A percentile compares a stretch with the other conserved stretches of the same genome.
Conservation (phyloP, 2,888 invertebrate species). For the Pollenia labialis region DNA sequence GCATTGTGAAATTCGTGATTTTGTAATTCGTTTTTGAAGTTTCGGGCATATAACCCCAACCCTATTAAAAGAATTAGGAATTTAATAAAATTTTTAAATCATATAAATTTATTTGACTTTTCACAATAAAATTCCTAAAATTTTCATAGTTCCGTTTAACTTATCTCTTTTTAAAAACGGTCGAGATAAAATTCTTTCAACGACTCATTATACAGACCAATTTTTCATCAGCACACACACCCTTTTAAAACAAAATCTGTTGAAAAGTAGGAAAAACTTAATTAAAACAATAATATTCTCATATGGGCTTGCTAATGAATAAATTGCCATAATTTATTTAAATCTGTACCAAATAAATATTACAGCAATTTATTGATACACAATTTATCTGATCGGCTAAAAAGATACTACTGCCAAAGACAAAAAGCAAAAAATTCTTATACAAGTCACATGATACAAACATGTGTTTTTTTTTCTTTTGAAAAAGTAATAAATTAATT, state of each 20-base stretch:
- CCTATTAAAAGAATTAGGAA: too few relatives aligned
- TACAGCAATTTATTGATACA: slow-evolving; percentile 56
- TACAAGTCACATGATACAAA: slow-evolving; percentile 18
- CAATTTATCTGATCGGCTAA: slow-evolving; percentile 8
- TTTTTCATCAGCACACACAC: background rate
- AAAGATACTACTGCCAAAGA: slow-evolving; percentile 27
- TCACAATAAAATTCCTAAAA: too few relatives aligned
- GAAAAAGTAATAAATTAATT: slow-evolving; percentile 66
- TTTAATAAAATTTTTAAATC: too few relatives aligned
- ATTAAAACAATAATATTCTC: slow-evolving; percentile 4
- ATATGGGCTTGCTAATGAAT: slow-evolving; percentile 41
- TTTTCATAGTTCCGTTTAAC: too few relatives aligned
- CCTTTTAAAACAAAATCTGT: background rate
- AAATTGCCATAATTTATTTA: slow-evolving; percentile 60
- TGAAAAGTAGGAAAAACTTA: background rate
- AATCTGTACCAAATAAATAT: slow-evolving; percentile 52
- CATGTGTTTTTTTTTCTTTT: slow-evolving; percentile 1
- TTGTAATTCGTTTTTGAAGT: too few relatives aligned
- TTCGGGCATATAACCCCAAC: too few relatives aligned
- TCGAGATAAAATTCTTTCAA: too few relatives aligned
- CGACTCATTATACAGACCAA: too few relatives aligned
- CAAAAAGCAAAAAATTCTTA: background rate
- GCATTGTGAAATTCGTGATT: too few relatives aligned
- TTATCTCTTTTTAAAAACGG: too few relatives aligned
- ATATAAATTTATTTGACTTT: too few relatives aligned